Conservation (phyloP, 2,113 vertebrate species). For the Petaurus breviceps region DNA sequence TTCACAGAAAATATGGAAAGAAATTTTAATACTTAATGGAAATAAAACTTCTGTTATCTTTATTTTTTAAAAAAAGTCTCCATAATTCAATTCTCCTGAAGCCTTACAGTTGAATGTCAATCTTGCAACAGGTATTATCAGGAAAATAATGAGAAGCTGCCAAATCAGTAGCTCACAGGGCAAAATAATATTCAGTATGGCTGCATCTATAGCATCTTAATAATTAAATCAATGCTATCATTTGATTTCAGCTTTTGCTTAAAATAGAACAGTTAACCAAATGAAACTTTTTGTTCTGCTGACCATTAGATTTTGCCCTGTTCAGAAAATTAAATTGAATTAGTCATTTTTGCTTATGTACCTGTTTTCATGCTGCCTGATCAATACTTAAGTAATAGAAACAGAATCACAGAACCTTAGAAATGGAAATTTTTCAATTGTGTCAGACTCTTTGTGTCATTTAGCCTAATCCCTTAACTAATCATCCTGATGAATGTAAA, state of each 20-base stretch:
- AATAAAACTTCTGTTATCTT: not conserved
- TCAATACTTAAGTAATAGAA: not conserved
- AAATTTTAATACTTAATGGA: not conserved
- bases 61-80: not conserved
- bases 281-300: not conserved
- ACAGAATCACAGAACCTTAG: not conserved
- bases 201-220: not conserved
- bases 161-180: not conserved
- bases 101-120: not conserved
- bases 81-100: not conserved
- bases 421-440: too few species aligned
- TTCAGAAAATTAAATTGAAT: not conserved
- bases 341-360: not conserved
- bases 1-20: not conserved
- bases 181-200: too few species aligned
- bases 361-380: not conserved
- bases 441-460: too few species aligned
- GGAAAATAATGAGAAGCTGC: not conserved
- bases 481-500: not conserved
- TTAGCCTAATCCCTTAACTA: not conserved
- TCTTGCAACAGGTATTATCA: not conserved
- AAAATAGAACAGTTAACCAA: not conserved
- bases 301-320: not conserved
- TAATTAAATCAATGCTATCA: not conserved
- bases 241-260: not conserved